These are phyloP conservation scores for Chorisops tibialis DNA, from an alignment of 2,888 invertebrate genomes.

Conservation along the genomic window DNA sequence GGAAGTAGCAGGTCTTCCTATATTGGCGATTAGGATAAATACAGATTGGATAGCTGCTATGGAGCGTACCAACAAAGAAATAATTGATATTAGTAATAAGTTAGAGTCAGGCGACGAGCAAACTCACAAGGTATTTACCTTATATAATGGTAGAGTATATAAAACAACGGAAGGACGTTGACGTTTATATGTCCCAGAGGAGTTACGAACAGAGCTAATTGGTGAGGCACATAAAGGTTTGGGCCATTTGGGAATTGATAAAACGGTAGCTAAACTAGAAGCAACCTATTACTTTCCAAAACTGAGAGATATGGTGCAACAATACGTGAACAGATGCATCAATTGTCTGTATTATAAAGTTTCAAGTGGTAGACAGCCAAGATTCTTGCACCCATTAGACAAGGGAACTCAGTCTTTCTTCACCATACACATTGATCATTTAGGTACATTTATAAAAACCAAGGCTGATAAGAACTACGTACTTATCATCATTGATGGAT, in stretches of 20 bases:
- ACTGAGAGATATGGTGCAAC: neutral
- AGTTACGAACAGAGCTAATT: neutral
- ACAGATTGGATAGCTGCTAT: constrained; percentile 2
- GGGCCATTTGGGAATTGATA: constrained; percentile 4
- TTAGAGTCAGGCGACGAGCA: neutral
- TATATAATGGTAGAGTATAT: neutral
- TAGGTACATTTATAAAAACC: constrained; percentile 14
- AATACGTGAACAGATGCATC: constrained; percentile 4
- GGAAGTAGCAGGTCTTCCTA: neutral
- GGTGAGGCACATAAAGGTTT: neutral
- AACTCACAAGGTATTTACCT: neutral
- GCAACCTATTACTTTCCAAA: neutral
- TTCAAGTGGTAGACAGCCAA: constrained; percentile 12
- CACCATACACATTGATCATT: constrained; percentile 19
- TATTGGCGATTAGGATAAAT: neutral
- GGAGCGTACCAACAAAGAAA: neutral
- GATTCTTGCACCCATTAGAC: constrained; percentile 13
- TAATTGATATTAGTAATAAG: neutral
- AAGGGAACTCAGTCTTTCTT: constrained; percentile 10
- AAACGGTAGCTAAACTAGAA: constrained; percentile 4
- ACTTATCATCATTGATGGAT: neutral
- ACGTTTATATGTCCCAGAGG: neutral
- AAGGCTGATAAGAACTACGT: constrained; percentile 3
- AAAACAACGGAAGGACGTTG: neutral
- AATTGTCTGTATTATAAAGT: constrained; percentile 9